Evolutionary conservation across 2,797 vertebrate genomes (phyloP), one percentile per base, ranked within the genome.

Genomic region (Cichlasoma orientale): DNA sequence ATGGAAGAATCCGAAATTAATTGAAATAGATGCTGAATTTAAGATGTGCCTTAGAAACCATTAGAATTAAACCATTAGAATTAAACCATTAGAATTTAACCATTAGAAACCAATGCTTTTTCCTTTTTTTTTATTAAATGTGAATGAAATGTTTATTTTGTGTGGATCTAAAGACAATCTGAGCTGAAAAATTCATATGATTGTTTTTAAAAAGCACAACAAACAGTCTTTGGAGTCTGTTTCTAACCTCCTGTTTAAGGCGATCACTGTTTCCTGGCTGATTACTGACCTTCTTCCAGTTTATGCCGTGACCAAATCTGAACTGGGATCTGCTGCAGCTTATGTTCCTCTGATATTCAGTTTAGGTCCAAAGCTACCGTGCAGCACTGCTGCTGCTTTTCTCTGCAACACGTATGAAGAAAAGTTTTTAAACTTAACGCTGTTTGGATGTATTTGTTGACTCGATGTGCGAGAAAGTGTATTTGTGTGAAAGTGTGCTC

Each of bases 331-430:
- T 59, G 31, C 31, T 38, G 36, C n/a, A 21, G 33, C 21, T n/a
- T 14, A 1, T 4, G 36, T 38, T 59, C 12, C 57, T 59, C 38
- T 38, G 33, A 36, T 59, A 36, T 9, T 36, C 9, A 10, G 33
- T 31, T 31, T 31, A 2, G 13, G 23, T 16, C 3, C 38, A 12
- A 41, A 38, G 13, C 14, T 1, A 61, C 33, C 33, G 38, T 16
- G 3, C 21, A 61, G n/a, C 38, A 23, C 58, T 4, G 0, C 33
- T 38, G 0, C 33, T 38, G 1, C 14, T 33, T 59, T 38, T 59
- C 12, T 59, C 1, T 59, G 31, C 57, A 19, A 59, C 31, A 5
- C 11, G 31, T 36, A 36, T 59, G 19, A 59, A 7, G 12, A 59
- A 59, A 59, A 33, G 11, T 36, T 59, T 59, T 36, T 59, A 59